Evolutionary conservation across 2,888 invertebrate species (phyloP), one percentile per base, ranked within the genome.

Genomic region (Nymphalis polychloros): DNA sequence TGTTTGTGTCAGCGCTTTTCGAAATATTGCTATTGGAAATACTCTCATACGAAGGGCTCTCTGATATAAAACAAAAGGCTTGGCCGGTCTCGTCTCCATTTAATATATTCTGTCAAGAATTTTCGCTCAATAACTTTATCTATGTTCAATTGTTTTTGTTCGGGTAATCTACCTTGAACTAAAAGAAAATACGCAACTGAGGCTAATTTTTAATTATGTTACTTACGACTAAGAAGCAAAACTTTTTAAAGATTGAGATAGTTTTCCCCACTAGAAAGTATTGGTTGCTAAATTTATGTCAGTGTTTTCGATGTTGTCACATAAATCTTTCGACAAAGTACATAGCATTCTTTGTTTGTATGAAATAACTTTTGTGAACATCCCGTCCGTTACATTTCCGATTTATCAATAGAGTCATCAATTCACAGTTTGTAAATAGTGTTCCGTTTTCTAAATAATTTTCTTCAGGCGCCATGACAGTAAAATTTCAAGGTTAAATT

Each of bases 1-100:
- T 71, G 60, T 66, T 71, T 65, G 64, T 52, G 27, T 71, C 68
- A 71, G 68, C 68, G 53, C 59, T 71, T 57, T 64, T 31, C 47
- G 53, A 67, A 67, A 67, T 61, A 70, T 70, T 47, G 60, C 31
- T 68, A 48, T 46, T 52, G 61, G 64, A 48, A 64, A 67, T 49
- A 52, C 63, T 59, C 60, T 70, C 60, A 67, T 48, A 27, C 35
- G 50, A 57, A 70, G 60, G 57, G 57, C 67, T 20, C 55, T 64
- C 52, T 5, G 17, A 47, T 50, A 49, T 48, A 61, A 63, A 64
- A 70, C 61, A 70, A 67, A 63, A 49, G 70, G 8, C 48, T 68
- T 68, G 59, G 63, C 41, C 53, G 10, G 27, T 62, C 41, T 48
- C 23, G 47, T 48, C 59, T 47, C 19, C 59, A 47, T 63, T 62